Evolutionary conservation across 2,888 invertebrate genomes (phyloP).

Genomic region (Heliothis peltigera): DNA sequence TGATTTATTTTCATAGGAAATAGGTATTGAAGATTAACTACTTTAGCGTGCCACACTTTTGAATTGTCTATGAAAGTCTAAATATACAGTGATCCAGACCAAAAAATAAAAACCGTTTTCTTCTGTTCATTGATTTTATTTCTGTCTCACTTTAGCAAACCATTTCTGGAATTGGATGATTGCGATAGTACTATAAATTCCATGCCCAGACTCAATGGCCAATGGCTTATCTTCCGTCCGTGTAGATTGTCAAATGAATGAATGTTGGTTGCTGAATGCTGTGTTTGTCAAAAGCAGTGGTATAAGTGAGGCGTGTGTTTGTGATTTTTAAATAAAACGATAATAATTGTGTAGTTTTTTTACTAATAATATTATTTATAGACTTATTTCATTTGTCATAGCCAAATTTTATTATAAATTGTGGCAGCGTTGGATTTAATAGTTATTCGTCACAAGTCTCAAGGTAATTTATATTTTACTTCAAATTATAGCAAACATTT

Average conservation of each 20-base stretch:
- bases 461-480: slow-evolving; percentile 54
- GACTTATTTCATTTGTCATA: slow-evolving; percentile 20
- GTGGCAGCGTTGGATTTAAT: slow-evolving; percentile 31
- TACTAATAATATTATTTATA: slow-evolving; percentile 30
- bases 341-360: slow-evolving; percentile 38
- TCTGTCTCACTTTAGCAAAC: not conserved
- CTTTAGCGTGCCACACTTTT: not conserved
- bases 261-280: too few relatives aligned
- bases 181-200: slow-evolving; percentile 4
- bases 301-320: slow-evolving; percentile 55
- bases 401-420: slow-evolving; percentile 16
- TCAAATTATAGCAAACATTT: slow-evolving; percentile 10
- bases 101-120: not conserved
- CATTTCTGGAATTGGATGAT: not conserved
- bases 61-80: not conserved
- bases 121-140: not conserved
- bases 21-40: too few relatives aligned
- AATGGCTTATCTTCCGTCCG: slow-evolving; percentile 2
- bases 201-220: not conserved
- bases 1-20: too few relatives aligned
- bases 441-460: slow-evolving; percentile 41
- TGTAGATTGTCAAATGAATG: slow-evolving; percentile 24
- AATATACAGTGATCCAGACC: not conserved
- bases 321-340: slow-evolving; percentile 41
- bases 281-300: slow-evolving; percentile 44